Base-by-base conservation (phyloP, 2,888 invertebrate genomes). In the Rotaria magnacalcarata region DNA sequence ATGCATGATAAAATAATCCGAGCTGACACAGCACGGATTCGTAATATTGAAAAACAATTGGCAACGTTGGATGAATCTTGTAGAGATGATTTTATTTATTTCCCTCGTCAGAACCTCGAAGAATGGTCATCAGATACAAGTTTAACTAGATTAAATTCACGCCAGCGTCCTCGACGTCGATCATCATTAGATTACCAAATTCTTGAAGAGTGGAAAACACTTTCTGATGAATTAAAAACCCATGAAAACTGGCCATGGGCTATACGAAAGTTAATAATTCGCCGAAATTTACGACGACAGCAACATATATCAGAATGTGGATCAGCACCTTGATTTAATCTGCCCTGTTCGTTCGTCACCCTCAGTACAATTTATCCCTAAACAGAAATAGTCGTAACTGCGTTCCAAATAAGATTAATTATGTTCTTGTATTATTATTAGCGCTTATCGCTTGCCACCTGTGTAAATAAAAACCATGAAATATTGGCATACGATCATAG, bases 11-110 rank as follows among this genome's bases (percentile, higher is more conserved):
- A 6, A 67, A 67, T 67, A 34, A 14, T 14, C 16, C 67, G 10
- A 8, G 67, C 34, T 67, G 67, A 67, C 34, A 67, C 34, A 19
- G 16, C 11, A 19, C 67, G 67, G 16, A 67, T 67, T 34, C 67
- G 34, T 19, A 67, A 67, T 67, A 67, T 67, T 67, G 67, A 67
- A 67, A 67, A 67, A 34, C 67, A 67, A 19, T 67, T 67, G 34
- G 34, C 67, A 34, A 19, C 19, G 0, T 34, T 34, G 0, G 19
- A 34, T 41, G 16, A 34, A 16, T 34, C 16, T 67, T 34, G 19
- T 34, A 14, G 67, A 16, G 34, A 41, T 52, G 16, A 52, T 34
- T 34, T 34, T 34, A 34, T 34, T 34, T 34, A 34, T 34, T 34
- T 34, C 34, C 0, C 6, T 16, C 10, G 19, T 19, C 19, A 6